Conservation (phyloP, 2,888 invertebrate species). For the Ormyrus rosae region DNA sequence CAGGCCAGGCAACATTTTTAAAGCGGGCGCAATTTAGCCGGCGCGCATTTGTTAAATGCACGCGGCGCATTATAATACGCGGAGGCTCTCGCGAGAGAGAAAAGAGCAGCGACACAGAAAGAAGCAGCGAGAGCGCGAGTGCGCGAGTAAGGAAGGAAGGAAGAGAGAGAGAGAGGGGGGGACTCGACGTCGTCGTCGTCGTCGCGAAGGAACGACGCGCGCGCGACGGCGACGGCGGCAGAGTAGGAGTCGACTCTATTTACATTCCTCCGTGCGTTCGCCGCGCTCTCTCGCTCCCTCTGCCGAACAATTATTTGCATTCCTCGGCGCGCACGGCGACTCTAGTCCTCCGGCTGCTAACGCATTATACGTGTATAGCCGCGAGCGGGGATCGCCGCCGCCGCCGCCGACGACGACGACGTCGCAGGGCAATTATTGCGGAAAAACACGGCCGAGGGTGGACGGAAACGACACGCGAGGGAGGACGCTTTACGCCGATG, state of each 20-base stretch:
- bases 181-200: neutral
- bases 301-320: slow-evolving; percentile 72
- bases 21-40: slow-evolving; percentile 16
- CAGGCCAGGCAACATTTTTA: too few relatives aligned
- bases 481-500: neutral
- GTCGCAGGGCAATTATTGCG: slow-evolving; percentile 36
- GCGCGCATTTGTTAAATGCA: slow-evolving; percentile 33
- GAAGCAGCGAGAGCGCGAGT: neutral
- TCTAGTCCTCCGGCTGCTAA: neutral
- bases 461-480: slow-evolving; percentile 17
- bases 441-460: slow-evolving; percentile 7
- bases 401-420: too few relatives aligned
- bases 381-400: neutral
- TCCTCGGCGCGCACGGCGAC: slow-evolving; percentile 61
- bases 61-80: slow-evolving; percentile 29
- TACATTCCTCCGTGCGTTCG: slow-evolving; percentile 68
- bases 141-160: slow-evolving; percentile 6
- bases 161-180: neutral
- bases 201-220: slow-evolving; percentile 52
- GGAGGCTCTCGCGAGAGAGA: neutral
- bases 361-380: slow-evolving; percentile 23
- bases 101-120: slow-evolving; percentile 41
- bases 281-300: slow-evolving; percentile 61
- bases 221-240: slow-evolving; percentile 42
- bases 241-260: slow-evolving; percentile 67